These are phyloP conservation scores for Octomys mimax DNA, from an alignment of 2,797 vertebrate species.

Conservation along the genomic window DNA sequence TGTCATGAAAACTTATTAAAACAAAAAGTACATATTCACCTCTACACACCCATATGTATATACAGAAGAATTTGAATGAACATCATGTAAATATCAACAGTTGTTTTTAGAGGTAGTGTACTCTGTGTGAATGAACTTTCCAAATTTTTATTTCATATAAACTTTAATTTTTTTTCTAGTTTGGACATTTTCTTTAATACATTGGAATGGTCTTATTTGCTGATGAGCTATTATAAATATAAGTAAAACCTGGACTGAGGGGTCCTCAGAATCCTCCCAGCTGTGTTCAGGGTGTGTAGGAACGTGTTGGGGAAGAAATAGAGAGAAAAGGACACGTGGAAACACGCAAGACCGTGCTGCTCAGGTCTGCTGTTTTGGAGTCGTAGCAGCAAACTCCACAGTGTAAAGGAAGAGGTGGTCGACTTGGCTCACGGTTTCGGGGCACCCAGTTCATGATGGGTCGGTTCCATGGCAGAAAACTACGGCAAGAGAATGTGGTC, in stretches of 20 bases:
- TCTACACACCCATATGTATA: not conserved
- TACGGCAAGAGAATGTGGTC: too few relatives aligned
- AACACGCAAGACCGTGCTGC: too few relatives aligned
- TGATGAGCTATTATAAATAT: not conserved
- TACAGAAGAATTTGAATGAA: not conserved
- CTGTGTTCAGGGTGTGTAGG: not conserved
- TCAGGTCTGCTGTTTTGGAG: not conserved
- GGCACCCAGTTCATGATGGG: too few relatives aligned
- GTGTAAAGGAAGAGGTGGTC: too few relatives aligned
- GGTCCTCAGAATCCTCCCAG: not conserved
- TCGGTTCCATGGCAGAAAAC: too few relatives aligned
- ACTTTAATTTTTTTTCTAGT: not conserved
- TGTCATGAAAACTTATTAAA: not conserved
- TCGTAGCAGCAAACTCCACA: too few relatives aligned
- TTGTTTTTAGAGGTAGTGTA: not conserved
- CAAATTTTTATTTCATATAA: slow-evolving; percentile 18
- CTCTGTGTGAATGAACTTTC: not conserved
- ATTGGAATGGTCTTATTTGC: not conserved
- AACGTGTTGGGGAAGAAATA: not conserved
- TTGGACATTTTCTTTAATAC: not conserved
- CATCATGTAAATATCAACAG: not conserved
- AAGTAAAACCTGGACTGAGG: slow-evolving; percentile 12
- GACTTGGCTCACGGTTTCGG: too few relatives aligned
- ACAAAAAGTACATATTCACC: not conserved
- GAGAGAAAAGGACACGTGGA: not conserved